Percentiles rank a stretch among this genome's conserved stretches.
phyloP scores from a whole-genome alignment of 2,113 vertebrate species.

The Pholis gunnellus region DNA sequence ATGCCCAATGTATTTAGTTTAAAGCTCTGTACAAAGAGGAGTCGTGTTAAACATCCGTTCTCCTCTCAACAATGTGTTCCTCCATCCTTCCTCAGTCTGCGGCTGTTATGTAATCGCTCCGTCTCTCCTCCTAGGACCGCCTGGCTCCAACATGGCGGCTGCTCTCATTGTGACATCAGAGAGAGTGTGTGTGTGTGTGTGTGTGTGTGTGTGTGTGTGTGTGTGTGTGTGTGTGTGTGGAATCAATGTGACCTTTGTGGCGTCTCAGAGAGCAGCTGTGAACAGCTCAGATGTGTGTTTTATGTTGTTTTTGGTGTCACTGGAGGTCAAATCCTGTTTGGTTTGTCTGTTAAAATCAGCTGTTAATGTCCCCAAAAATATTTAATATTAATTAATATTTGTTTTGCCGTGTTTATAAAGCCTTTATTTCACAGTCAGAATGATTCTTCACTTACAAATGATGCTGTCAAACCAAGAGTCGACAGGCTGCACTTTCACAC shows the following conservation, averaged over 20 bases:
- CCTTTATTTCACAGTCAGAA: background rate
- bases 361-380: background rate
- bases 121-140: slow-evolving; percentile 68
- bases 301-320: background rate
- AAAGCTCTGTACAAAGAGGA: background rate
- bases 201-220: slow-evolving; percentile 26
- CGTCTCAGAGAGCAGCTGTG: slow-evolving; percentile 21
- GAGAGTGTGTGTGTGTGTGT: slow-evolving; percentile 33
- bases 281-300: slow-evolving; percentile 20
- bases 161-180: slow-evolving; percentile 58
- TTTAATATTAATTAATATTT: too few relatives aligned
- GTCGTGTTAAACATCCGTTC: background rate
- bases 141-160: slow-evolving; percentile 66
- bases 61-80: slow-evolving; percentile 24
- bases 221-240: slow-evolving; percentile 20
- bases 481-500: background rate
- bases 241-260: slow-evolving; percentile 63
- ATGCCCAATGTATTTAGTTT: background rate
- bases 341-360: background rate
- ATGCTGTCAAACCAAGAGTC: background rate
- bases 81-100: slow-evolving; percentile 52
- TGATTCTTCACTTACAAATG: background rate
- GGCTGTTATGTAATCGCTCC: slow-evolving; percentile 71
- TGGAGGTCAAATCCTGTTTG: background rate
- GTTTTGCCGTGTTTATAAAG: background rate